Evolutionary conservation across 2,113 vertebrate genomes (phyloP).

Genomic region (Pteropus alecto): DNA sequence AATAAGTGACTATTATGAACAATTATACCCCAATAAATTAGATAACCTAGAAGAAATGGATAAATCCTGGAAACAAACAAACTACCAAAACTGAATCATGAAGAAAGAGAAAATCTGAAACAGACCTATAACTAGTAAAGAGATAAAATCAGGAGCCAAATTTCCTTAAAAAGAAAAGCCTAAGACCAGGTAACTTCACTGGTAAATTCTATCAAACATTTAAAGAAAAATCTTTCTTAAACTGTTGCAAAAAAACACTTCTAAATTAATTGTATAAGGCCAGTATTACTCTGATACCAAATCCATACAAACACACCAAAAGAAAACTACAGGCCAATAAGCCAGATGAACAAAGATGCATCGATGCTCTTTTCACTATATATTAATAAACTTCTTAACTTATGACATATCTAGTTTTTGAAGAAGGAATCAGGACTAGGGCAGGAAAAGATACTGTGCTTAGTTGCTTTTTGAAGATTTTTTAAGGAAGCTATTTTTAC

Average conservation of each 20-base stretch:
- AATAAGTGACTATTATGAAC: not conserved
- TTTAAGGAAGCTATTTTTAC: not conserved
- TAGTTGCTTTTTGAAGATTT: not conserved
- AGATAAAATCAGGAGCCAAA: not conserved
- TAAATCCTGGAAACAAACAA: not conserved
- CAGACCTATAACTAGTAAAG: not conserved
- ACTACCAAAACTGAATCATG: not conserved
- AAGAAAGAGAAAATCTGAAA: not conserved
- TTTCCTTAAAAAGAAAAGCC: not conserved
- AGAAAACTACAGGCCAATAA: not conserved
- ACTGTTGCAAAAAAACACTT: not conserved
- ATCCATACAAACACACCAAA: not conserved
- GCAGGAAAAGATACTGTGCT: not conserved
- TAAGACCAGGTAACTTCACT: not conserved
- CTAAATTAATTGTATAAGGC: not conserved
- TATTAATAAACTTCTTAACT: not conserved
- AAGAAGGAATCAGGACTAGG: not conserved
- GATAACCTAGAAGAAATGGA: not conserved
- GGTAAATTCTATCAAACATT: not conserved
- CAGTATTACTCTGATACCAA: not conserved
- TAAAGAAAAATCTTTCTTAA: not conserved
- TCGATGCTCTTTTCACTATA: not conserved
- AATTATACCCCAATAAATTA: not conserved
- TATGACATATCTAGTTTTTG: not conserved
- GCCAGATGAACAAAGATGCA: not conserved